Evolutionary conservation across 2,797 vertebrate species (phyloP).

Genomic region (Simalia tracyae): DNA sequence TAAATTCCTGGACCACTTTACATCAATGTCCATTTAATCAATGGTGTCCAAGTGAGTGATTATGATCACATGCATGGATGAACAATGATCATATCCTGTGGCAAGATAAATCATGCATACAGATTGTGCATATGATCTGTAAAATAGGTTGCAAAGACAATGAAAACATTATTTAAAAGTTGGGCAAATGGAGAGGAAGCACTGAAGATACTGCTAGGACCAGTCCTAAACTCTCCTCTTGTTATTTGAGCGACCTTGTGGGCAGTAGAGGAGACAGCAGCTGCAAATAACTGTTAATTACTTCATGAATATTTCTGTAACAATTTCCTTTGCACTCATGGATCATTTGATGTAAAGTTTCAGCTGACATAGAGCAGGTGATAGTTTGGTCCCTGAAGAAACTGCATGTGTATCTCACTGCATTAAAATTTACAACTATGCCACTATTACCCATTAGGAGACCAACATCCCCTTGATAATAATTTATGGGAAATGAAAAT

Average conservation of each 20-base stretch:
- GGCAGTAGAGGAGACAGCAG: not conserved
- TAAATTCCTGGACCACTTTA: not conserved
- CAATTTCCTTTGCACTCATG: not conserved
- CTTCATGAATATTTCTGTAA: not conserved
- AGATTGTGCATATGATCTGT: not conserved
- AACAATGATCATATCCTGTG: not conserved
- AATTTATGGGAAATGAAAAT: slow-evolving; percentile 5
- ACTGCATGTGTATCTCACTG: not conserved
- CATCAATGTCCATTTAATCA: not conserved
- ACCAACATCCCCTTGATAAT: not conserved
- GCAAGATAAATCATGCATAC: not conserved
- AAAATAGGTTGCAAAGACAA: not conserved
- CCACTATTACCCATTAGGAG: not conserved
- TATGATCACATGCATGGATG: not conserved
- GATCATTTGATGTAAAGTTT: not conserved
- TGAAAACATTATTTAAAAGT: not conserved
- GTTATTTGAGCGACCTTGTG: not conserved
- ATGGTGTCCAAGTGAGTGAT: not conserved
- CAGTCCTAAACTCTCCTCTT: not conserved
- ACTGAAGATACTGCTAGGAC: not conserved
- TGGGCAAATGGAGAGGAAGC: not conserved
- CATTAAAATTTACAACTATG: not conserved
- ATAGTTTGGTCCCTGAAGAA: not conserved
- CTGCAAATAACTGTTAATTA: not conserved
- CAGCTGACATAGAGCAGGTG: not conserved